These are phyloP conservation scores for Eospalax fontanierii DNA, from an alignment of 2,797 vertebrate species.

Conservation along the genomic window DNA sequence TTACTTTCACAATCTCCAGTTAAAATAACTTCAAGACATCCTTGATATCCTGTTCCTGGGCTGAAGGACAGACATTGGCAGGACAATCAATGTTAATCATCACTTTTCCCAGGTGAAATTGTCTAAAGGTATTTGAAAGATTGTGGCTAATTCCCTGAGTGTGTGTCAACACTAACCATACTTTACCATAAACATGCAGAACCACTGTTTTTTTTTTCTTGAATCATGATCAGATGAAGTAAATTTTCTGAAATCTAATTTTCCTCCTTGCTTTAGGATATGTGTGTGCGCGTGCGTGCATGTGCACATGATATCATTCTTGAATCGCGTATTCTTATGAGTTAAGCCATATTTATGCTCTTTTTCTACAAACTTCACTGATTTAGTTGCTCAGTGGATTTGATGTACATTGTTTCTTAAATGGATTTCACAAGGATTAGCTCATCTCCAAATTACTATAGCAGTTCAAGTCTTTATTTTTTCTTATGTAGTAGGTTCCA, in stretches of 20 bases:
- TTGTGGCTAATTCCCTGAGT: background rate
- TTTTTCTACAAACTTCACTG: background rate
- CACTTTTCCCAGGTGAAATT: background rate
- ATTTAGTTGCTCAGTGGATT: conserved; percentile 1
- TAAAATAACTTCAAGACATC: background rate
- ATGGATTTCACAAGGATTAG: background rate
- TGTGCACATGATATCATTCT: background rate
- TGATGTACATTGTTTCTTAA: background rate
- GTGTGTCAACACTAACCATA: conserved; percentile 7
- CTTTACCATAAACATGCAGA: background rate
- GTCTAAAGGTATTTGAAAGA: conserved; percentile 22
- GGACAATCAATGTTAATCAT: background rate
- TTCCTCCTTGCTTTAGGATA: background rate
- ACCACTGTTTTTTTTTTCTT: conserved; percentile 4
- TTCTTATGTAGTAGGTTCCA: background rate
- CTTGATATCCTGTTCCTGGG: background rate
- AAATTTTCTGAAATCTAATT: conserved; percentile 27
- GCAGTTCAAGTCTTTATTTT: conserved; percentile 26
- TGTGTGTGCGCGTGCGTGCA: background rate
- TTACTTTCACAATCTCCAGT: conserved; percentile 19
- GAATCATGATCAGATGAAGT: conserved; percentile 43
- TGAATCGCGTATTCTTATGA: conserved; percentile 18
- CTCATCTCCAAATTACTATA: conserved; percentile 9
- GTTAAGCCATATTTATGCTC: conserved; percentile 29
- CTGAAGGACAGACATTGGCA: background rate